phyloP scores from a whole-genome alignment of 35 echinoderm and acorn worm genomes.

The Lytechinus variegatus region DNA sequence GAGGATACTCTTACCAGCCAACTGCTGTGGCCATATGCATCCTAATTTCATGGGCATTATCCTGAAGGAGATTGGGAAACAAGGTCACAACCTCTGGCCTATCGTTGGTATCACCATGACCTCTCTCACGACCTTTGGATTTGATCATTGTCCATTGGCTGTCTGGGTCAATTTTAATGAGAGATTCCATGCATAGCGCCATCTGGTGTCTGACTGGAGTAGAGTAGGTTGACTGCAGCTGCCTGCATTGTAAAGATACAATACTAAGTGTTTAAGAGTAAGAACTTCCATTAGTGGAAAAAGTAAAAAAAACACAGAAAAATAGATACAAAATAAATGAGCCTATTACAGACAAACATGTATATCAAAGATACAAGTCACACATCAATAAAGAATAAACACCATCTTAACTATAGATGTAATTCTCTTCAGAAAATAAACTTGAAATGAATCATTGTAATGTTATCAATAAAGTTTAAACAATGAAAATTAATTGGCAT shows the following conservation, averaged over 20 bases:
- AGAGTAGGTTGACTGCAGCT: conserved; percentile 50
- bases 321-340: too few species aligned
- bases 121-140: conserved; percentile 50
- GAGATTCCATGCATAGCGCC: conserved; percentile 69
- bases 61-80: conserved; percentile 63
- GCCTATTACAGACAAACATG: too few species aligned
- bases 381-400: too few species aligned
- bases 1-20: conserved; percentile 60
- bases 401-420: too few species aligned
- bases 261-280: not conserved
- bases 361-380: too few species aligned
- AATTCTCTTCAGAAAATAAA: too few species aligned
- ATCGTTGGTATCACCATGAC: conserved; percentile 40
- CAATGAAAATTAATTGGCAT: too few species aligned
- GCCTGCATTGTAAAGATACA: not conserved
- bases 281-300: too few species aligned
- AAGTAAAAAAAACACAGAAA: too few species aligned
- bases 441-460: too few species aligned
- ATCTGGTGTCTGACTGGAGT: conserved; percentile 67
- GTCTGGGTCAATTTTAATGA: conserved; percentile 70
- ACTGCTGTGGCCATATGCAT: conserved; percentile 77
- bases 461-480: too few species aligned
- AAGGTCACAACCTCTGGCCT: conserved; percentile 29
- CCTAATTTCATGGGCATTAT: conserved; percentile 71
- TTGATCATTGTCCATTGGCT: conserved; percentile 72